A percentile compares a stretch with the other conserved stretches of the same genome.
Conservation (phyloP, 2,113 vertebrate species). For the Gila orcuttii region DNA sequence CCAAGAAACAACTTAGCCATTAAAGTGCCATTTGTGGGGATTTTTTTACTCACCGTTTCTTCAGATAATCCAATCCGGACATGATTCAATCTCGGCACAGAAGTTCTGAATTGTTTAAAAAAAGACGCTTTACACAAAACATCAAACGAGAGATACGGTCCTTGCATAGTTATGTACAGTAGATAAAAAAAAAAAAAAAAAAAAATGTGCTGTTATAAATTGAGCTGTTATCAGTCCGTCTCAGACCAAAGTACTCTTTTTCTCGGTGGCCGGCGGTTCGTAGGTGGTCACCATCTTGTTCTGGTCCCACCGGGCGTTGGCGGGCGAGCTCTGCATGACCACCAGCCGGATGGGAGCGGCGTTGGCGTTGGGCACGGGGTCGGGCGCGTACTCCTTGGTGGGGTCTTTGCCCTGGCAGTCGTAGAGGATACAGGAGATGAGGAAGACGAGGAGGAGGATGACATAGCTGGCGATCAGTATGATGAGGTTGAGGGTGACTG, state of each 20-base stretch:
- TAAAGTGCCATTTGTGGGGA: neutral
- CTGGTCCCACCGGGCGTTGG: conserved; percentile 74
- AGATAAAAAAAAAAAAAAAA: conserved; percentile 11
- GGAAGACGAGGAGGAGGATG: conserved; percentile 93
- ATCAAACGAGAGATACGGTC: neutral
- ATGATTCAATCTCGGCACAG: neutral
- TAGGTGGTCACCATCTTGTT: conserved; percentile 76
- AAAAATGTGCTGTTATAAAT: neutral
- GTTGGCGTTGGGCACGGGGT: conserved; percentile 70
- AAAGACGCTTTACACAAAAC: neutral
- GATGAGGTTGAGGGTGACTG: conserved; percentile 93
- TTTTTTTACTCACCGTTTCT: conserved; percentile 5
- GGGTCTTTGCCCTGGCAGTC: conserved; percentile 96
- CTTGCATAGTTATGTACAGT: conserved; percentile 18
- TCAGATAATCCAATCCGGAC: neutral
- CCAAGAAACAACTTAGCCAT: neutral
- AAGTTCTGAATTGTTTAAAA: conserved; percentile 11
- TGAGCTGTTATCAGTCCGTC: neutral
- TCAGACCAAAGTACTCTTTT: conserved; percentile 91
- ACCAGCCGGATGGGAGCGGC: conserved; percentile 86
- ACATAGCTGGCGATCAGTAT: conserved; percentile 94
- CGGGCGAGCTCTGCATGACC: conserved; percentile 85
- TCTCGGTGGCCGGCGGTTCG: conserved; percentile 71
- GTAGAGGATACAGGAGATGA: conserved; percentile 94
- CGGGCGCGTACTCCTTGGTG: conserved; percentile 86